Percentiles rank a stretch among this genome's conserved stretches.
Conservation (phyloP, 30 jellyfish, hydroid and myxozoan genomes). For the Hydra vulgaris region DNA sequence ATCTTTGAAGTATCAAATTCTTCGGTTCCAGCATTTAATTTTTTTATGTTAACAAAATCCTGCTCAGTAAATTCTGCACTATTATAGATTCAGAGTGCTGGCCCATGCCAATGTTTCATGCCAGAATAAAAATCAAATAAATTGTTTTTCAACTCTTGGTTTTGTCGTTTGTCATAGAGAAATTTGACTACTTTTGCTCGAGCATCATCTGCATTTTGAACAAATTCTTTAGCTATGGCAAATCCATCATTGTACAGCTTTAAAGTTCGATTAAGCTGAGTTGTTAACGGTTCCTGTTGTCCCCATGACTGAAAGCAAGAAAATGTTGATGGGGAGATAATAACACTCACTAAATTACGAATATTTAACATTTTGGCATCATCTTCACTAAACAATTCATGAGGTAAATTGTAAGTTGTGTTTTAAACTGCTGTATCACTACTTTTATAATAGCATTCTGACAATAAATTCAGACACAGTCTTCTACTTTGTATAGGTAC, state of each 20-base stretch:
- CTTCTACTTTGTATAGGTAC: background rate
- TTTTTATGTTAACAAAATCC: slow-evolving; percentile 62
- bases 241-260: slow-evolving; percentile 64
- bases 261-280: slow-evolving; percentile 44
- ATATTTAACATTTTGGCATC: slow-evolving; percentile 32
- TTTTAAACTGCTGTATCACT: background rate
- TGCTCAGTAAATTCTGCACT: slow-evolving; percentile 37
- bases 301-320: slow-evolving; percentile 61
- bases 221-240: slow-evolving; percentile 66
- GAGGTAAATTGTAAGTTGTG: slow-evolving; percentile 13
- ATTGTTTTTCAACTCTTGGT: slow-evolving; percentile 13
- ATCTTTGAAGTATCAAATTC: slow-evolving; percentile 49
- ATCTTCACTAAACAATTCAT: slow-evolving; percentile 22
- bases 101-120: slow-evolving; percentile 70
- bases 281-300: slow-evolving; percentile 58
- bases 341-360: slow-evolving; percentile 35
- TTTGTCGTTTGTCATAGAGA: slow-evolving; percentile 51
- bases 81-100: slow-evolving; percentile 74
- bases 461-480: background rate
- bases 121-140: slow-evolving; percentile 39
- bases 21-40: slow-evolving; percentile 67
- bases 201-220: slow-evolving; percentile 92
- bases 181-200: slow-evolving; percentile 45
- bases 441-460: slow-evolving; percentile 11
- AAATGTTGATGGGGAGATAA: slow-evolving; percentile 30